Conservation (phyloP, 1,140 invertebrate genomes). For the Laupala kohalensis region DNA sequence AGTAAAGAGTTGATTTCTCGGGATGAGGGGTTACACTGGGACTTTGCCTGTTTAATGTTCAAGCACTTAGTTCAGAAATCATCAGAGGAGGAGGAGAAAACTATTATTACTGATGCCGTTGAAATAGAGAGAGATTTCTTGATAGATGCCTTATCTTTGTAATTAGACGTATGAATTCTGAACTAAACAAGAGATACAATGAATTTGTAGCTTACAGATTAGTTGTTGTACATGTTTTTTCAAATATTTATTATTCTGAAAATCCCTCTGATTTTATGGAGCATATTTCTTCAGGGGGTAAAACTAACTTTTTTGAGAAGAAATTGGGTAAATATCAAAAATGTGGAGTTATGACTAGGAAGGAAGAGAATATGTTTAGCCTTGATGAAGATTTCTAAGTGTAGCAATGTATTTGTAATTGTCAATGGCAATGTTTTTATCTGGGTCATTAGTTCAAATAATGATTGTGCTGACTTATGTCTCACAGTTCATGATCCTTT, state of each 20-base stretch:
- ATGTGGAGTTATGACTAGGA: conserved; percentile 41
- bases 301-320: conserved; percentile 99
- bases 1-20: conserved; percentile 98
- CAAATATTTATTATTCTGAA: conserved; percentile 81
- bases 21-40: conserved; percentile 97
- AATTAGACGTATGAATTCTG: conserved; percentile 96
- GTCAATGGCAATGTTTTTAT: no score
- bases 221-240: conserved; percentile 72
- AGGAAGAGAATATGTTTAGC: conserved; percentile 59
- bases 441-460: no score
- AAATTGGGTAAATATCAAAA: conserved; percentile 98
- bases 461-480: no score
- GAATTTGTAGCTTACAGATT: conserved; percentile 97
- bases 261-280: conserved; percentile 99
- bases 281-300: conserved; percentile 93
- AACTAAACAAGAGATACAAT: conserved; percentile 91
- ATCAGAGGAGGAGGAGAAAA: conserved; percentile 52
- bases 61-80: conserved; percentile 90
- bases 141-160: conserved; percentile 85
- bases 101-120: conserved; percentile 89
- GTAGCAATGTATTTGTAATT: background rate
- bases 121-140: conserved; percentile 95
- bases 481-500: no score
- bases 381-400: conserved; percentile 79
- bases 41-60: conserved; percentile 98